Evolutionary conservation across 2,797 vertebrate genomes (phyloP), one percentile per base, ranked within the genome.

Genomic region (Carduelis carduelis): DNA sequence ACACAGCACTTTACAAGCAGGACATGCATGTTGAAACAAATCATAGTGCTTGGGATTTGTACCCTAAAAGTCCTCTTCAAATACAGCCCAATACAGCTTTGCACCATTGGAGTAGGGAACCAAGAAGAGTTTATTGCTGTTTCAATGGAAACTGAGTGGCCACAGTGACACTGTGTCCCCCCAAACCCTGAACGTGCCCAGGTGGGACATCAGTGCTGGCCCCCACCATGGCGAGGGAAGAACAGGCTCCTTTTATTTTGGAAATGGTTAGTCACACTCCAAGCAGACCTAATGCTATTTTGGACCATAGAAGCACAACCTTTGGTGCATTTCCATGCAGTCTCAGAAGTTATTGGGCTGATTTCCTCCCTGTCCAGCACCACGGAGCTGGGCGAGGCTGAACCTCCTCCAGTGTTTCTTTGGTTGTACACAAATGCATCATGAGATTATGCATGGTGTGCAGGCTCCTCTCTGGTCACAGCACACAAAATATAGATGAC

Each of bases 141-240:
- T 75, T 72, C 24, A 32, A 14, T 28, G 59, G 57, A 65, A 57
- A 61, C 12, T 0, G 2, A 68, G 60, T 22, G 4, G 11, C 37
- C 27, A 14, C 66, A 56, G 37, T 3, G 35, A 55, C 0, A 1
- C n/a, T 0, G 2, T 44, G 47, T 20, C 49, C 47, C 64, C 52
- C 57, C 2, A 8, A 86, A 34, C 35, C 37, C 57, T 22, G 30
- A 1, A 3, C 1, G 2, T 6, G 64, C 19, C 32, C 56, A 6
- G n/a, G 16, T 47, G 55, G 56, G 75, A 74, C 21, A 44, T 23
- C 50, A 50, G 7, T 27, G 35, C 34, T 34, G n/a, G 50, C 27
- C 15, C 21, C 21, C 26, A 26, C 35, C 47, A 72, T 0, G 0
- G n/a, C 0, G 0, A 74, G n/a, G 0, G 1, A 44, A 22, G 34